Evolutionary conservation across 2,113 vertebrate species (phyloP), one percentile per base, ranked within the genome.

Genomic region (Aplodontia rufa): DNA sequence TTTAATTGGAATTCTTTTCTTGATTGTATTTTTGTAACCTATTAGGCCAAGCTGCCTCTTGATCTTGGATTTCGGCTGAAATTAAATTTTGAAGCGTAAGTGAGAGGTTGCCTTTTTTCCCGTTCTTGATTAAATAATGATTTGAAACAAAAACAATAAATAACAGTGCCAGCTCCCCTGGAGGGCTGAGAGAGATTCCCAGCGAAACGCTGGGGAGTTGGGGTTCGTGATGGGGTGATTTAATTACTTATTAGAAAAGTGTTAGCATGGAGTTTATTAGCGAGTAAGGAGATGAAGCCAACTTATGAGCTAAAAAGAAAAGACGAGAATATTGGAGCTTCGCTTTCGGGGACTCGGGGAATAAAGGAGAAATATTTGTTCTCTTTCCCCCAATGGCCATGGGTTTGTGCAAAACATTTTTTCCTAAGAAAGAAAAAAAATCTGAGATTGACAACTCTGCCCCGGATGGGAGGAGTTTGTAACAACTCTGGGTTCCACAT

Each of bases 91-190:
- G 96, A 97, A 98, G 91, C 97, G 97, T 90, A 97, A 98, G 94
- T 94, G 96, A 98, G 96, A 90, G 94, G 96, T 82, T 97, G 89
- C 66, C 97, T 97, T 96, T 94, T 96, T 49, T 78, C 12, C 86
- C 26, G 0, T 96, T 94, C 96, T 98, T 98, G 97, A 98, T 98
- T 98, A 98, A 98, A 98, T 98, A 98, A 98, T 97, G 89, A 97
- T 98, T 98, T 98, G 97, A 98, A 98, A 97, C 96, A 97, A 97
- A 97, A 97, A 96, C 95, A 97, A 98, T 98, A 98, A 97, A 98
- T 98, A 96, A 85, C 79, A 93, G 94, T 85, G 75, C 95, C n/a
- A 17, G 37, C 80, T 96, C 96, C 97, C 96, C 97, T 94, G 91
- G 97, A 97, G 97, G 97, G 97, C 95, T 93, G 91, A 95, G 94